Base-by-base conservation (phyloP, 2,888 invertebrate genomes). In the Drosophila atripex region DNA sequence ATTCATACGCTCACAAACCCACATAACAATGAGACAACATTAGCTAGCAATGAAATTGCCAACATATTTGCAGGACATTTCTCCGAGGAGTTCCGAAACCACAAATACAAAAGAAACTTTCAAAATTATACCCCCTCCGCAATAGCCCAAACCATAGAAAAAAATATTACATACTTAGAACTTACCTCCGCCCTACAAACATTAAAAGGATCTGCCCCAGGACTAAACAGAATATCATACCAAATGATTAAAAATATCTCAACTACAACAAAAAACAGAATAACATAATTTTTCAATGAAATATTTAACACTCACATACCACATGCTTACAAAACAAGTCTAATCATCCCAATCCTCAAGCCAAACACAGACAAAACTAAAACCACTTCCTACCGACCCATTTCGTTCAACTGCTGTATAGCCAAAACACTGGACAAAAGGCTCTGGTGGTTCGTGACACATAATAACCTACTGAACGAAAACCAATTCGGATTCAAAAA, bases 291-390 rank as follows among this genome's bases (percentile, higher is more conserved):
- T 12, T 63, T 45, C 28, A 56, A 64, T 18, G 39, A 51, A 35
- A 52, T 66, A 32, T 55, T 60, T 9, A 55, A 55, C 14, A 55
- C 7, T 12, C 28, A 25, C 30, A 60, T 51, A 28, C 60, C 60
- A 55, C 55, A 66, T 54, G n/a, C 49, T 7, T 59, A 39, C 30
- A 58, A 59, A 21, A 21, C 21, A n/a, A n/a, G n/a, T n/a, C n/a
- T n/a, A n/a, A n/a, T n/a, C n/a, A n/a, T n/a, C n/a, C n/a, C n/a
- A n/a, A n/a, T n/a, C n/a, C n/a, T n/a, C n/a, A n/a, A n/a, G n/a
- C n/a, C n/a, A n/a, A n/a, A n/a, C n/a, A n/a, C n/a, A n/a, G n/a
- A n/a, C n/a, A n/a, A n/a, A n/a, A n/a, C n/a, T n/a, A n/a, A n/a
- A n/a, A n/a, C n/a, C 21, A 21, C 21, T 21, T 21, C 21, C 21